Percentiles rank a stretch among this genome's conserved stretches.
Conservation (phyloP, 2,888 invertebrate genomes). For the Helleia helle region DNA sequence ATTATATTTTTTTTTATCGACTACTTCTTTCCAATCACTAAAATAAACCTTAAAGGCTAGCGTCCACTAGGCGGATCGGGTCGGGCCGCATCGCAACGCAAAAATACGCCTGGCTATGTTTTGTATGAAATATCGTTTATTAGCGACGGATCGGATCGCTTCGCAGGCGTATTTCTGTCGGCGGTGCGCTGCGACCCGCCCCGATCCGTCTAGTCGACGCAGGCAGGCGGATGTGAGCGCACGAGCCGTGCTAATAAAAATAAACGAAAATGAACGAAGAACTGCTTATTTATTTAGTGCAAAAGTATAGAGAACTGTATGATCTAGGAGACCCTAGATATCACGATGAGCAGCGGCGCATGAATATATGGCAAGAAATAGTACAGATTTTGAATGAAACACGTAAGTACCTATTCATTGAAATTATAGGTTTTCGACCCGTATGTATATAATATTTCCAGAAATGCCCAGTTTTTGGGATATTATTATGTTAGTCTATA, state of each 20-base stretch:
- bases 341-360: background rate
- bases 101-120: constrained; percentile 13
- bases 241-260: no score
- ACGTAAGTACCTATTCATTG: no score
- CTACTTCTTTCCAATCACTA: no score
- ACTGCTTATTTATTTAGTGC: background rate
- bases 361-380: background rate
- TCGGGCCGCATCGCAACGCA: constrained; percentile 14
- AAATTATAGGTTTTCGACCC: no score
- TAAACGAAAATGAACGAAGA: no score
- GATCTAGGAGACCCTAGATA: background rate
- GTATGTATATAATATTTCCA: no score
- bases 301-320: background rate
- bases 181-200: background rate
- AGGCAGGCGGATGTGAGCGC: background rate
- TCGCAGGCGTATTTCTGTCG: no score
- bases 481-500: no score
- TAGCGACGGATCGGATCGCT: constrained; percentile 8
- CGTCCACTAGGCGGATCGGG: constrained; percentile 14
- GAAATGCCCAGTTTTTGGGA: no score
- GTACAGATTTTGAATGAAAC: no score
- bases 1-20: no score
- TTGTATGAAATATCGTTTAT: constrained; percentile 10
- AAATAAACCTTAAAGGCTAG: constrained; percentile 5
- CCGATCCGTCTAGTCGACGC: background rate